Percentiles rank a stretch among this genome's conserved stretches.
Evolutionary conservation across 1,140 invertebrate species (phyloP).

Genomic region (Eupristina koningsbergeri): DNA sequence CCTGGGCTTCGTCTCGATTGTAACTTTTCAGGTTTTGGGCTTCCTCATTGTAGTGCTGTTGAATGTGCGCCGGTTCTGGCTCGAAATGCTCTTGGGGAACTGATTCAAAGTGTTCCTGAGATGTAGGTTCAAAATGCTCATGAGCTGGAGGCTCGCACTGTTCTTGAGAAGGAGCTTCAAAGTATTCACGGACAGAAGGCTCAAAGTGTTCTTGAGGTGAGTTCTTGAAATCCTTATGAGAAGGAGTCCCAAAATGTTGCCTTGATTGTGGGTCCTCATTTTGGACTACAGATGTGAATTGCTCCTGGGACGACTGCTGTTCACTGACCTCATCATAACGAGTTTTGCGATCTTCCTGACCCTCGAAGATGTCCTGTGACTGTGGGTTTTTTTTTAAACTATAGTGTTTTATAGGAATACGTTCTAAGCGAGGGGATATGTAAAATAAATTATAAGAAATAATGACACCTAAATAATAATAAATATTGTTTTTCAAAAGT

Average conservation of each 20-base stretch:
- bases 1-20: background rate
- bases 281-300: background rate
- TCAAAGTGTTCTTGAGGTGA: background rate
- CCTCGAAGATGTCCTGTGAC: constrained; percentile 16
- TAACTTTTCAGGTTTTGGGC: background rate
- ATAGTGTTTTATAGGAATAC: constrained; percentile 22
- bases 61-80: background rate
- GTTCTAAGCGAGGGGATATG: background rate
- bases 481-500: too few relatives aligned
- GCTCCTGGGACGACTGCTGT: background rate
- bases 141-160: too few relatives aligned
- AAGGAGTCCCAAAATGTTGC: constrained; percentile 45
- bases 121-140: background rate
- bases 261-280: background rate
- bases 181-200: background rate
- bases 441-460: background rate
- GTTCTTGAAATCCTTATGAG: constrained; percentile 4
- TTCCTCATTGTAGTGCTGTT: background rate
- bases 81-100: constrained; percentile 12
- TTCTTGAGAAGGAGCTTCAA: constrained; percentile 5
- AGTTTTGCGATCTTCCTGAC: background rate
- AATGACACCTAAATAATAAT: background rate
- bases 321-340: background rate
- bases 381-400: constrained; percentile 35
- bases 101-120: too few relatives aligned